Base-by-base conservation (phyloP, 2,797 vertebrate species). In the Adelosebastes latens region DNA sequence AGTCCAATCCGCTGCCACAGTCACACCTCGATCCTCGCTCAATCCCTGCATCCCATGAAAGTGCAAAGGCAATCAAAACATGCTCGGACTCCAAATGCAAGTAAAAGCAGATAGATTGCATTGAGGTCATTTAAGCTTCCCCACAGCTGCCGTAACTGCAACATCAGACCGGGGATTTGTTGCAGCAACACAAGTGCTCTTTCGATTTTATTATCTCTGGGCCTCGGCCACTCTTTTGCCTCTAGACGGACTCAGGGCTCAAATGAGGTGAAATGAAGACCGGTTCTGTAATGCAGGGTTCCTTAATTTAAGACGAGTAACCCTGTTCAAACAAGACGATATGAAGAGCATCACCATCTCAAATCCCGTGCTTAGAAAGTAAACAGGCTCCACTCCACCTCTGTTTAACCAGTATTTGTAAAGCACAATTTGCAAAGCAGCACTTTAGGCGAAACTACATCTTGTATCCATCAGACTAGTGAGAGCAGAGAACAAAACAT, bases 31-130 rank as follows among this genome's bases (percentile, higher is more conserved):
- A 80, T 77, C 63, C 34, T 52, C 3, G 18, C 34, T 79, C 80
- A 69, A 67, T 84, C 73, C 60, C 22, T n/a, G 18, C 32, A 39
- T 69, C 58, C 56, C 20, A 24, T 68, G 11, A 79, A 83, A 82
- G 53, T 56, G 72, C 60, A 70, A 65, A 69, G 55, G 62, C 67
- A 89, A 81, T 79, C 39, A 70, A 79, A 91, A 78, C 75, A 75
- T 69, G 60, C 56, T 64, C 18, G 3, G 62, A 73, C 67, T 83
- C 29, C 4, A 53, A 79, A 87, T 70, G 36, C 71, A 71, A 72
- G 60, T 46, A 71, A 76, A 70, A 58, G 29, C 34, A 74, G 39
- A 87, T 36, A 66, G 71, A 72, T 46, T 80, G 29, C 39, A 61
- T 14, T 32, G 29, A 77, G 66, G 71, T 64, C 72, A 61, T 78